These are phyloP conservation scores for Beroe forskalii DNA, from an alignment of 37 sponge, comb jelly and placozoan species.

Conservation along the genomic window DNA sequence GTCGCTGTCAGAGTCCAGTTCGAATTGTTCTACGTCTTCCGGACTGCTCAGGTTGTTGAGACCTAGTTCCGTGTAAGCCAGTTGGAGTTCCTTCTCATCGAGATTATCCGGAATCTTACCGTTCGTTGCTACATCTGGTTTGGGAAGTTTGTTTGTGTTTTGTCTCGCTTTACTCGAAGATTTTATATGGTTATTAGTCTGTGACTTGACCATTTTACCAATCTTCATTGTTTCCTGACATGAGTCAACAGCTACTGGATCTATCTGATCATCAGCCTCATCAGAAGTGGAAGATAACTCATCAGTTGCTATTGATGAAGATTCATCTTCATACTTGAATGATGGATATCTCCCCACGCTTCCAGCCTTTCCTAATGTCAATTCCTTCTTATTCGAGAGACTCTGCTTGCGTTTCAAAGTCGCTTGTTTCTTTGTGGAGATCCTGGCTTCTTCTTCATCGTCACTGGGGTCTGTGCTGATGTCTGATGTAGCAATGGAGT, in stretches of 20 bases:
- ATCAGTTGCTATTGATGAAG: neutral
- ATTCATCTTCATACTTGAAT: neutral
- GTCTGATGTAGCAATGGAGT: conserved; percentile 13
- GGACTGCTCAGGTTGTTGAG: neutral
- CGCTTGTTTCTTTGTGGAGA: neutral
- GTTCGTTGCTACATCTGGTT: too few relatives aligned
- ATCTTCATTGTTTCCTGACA: too few relatives aligned
- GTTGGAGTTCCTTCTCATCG: neutral
- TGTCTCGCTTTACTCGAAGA: neutral
- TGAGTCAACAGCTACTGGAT: too few relatives aligned
- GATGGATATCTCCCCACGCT: neutral
- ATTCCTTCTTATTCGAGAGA: neutral
- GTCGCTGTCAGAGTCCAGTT: neutral
- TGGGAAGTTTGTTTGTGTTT: too few relatives aligned
- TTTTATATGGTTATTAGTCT: too few relatives aligned
- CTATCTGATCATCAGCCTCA: too few relatives aligned
- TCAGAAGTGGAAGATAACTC: too few relatives aligned
- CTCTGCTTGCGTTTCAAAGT: too few relatives aligned
- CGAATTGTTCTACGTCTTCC: neutral
- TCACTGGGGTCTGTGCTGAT: conserved; percentile 1
- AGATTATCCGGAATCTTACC: neutral
- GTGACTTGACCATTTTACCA: too few relatives aligned
- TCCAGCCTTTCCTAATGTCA: too few relatives aligned
- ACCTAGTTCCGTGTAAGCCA: neutral
- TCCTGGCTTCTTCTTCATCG: neutral